Evolutionary conservation across 2,888 invertebrate species (phyloP), one percentile per base, ranked within the genome.

Genomic region (Colletes collaris): DNA sequence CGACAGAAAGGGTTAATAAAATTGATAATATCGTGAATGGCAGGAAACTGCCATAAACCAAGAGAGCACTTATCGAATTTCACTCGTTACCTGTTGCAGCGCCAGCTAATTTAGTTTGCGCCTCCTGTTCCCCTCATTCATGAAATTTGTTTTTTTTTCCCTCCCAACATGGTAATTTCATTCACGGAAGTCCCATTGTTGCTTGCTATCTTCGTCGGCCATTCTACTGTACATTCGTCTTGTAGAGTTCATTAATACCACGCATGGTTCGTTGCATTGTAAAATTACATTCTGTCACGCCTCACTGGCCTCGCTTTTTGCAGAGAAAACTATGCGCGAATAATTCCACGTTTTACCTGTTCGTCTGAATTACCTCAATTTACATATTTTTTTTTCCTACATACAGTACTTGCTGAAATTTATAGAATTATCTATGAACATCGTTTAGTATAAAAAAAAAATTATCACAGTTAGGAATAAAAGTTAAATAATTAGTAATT

Each of bases 201-300:
- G 65, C 52, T 44, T n/a, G 76, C 63, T 83, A 83, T 83, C 82
- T 65, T 58, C 64, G 72, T 64, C 60, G 68, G 60, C 70, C 77
- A 67, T 66, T 66, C 81, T 63, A 49, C 27, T 56, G 62, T 16
- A 16, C 66, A 68, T 69, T n/a, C 72, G 70, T 74, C 72, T 75
- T 62, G 59, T 27, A 58, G 64, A 67, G 65, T 56, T 62, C 70
- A 76, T 59, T 70, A 59, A 53, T 35, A 52, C 71, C 40, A 65
- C 64, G 69, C 82, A 84, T 66, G 84, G 76, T 75, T 80, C 84
- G 84, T 84, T 84, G 82, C 82, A 67, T 82, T 76, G 84, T 65
- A 79, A 84, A 84, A 84, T 84, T 84, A 76, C 79, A 68, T 73
- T 56, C 69, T 59, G 72, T 60, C 72, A 49, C 75, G 69, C 60